Percentiles rank a stretch among this genome's conserved stretches.
phyloP scores from a whole-genome alignment of 2,797 vertebrate species.

The Discoglossus pictus region DNA sequence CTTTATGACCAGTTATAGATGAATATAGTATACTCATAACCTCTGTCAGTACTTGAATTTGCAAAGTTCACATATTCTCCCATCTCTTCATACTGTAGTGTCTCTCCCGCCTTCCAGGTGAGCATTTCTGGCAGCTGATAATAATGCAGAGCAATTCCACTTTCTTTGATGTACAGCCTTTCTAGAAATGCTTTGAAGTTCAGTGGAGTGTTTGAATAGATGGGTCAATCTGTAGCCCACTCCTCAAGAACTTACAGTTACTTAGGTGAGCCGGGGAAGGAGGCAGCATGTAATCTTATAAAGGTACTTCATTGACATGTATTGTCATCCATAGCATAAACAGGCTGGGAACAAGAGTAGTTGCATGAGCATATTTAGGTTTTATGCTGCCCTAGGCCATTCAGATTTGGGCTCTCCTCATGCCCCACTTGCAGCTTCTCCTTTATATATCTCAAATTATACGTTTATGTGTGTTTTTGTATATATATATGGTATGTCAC shows the following conservation, averaged over 20 bases:
- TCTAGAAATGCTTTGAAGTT: slow-evolving; percentile 45
- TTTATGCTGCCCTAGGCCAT: no score
- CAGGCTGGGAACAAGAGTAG: slow-evolving; percentile 4
- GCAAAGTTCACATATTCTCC: slow-evolving; percentile 12
- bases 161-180: slow-evolving; percentile 40
- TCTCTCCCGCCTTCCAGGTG: slow-evolving; percentile 13
- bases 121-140: slow-evolving; percentile 24
- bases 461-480: no score
- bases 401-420: no score
- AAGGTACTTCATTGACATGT: slow-evolving; percentile 8
- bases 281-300: slow-evolving; percentile 14
- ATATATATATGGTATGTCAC: no score
- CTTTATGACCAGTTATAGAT: no score
- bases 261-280: slow-evolving; percentile 24
- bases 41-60: slow-evolving; percentile 18
- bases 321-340: slow-evolving; percentile 11
- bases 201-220: slow-evolving; percentile 36
- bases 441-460: no score
- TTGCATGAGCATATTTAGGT: no score
- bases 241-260: slow-evolving; percentile 7
- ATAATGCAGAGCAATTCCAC: slow-evolving; percentile 37
- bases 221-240: slow-evolving; percentile 32
- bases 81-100: background rate
- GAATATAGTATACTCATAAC: no score
- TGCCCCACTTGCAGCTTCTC: no score